Conservation (phyloP, 2,888 invertebrate species). For the Lydus trimaculatus region DNA sequence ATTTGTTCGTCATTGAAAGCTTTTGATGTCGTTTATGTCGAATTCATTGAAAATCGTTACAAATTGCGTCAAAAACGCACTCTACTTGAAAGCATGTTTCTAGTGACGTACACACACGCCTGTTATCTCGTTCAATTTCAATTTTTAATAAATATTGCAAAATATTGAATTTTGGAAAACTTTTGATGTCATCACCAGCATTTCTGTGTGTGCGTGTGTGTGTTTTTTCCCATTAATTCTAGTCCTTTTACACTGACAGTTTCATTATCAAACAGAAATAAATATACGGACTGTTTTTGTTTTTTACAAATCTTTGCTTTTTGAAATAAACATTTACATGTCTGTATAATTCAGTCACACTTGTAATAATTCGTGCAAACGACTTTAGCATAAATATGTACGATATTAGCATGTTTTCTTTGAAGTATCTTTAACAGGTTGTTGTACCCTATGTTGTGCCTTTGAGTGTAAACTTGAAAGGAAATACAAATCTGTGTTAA, state of each 20-base stretch:
- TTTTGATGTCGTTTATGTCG: background rate
- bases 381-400: conserved; percentile 12
- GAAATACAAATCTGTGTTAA: conserved; percentile 34
- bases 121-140: background rate
- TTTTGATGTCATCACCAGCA: background rate
- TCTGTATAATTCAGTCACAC: conserved; percentile 7
- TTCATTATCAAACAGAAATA: too few species aligned
- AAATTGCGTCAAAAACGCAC: conserved; percentile 2
- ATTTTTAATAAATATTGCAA: background rate
- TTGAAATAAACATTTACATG: background rate
- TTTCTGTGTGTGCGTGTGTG: background rate
- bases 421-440: conserved; percentile 29
- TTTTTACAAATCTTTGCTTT: too few species aligned
- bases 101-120: background rate
- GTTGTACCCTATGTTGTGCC: conserved; percentile 26
- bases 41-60: background rate
- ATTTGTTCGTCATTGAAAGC: background rate
- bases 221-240: too few species aligned
- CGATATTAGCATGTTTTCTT: conserved; percentile 19
- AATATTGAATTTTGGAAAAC: background rate
- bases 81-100: background rate
- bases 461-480: conserved; percentile 31
- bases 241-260: too few species aligned
- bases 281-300: too few species aligned
- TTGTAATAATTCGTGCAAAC: conserved; percentile 8